Base-by-base conservation (phyloP, 2,888 invertebrate genomes). In the Nymphalis urticae region DNA sequence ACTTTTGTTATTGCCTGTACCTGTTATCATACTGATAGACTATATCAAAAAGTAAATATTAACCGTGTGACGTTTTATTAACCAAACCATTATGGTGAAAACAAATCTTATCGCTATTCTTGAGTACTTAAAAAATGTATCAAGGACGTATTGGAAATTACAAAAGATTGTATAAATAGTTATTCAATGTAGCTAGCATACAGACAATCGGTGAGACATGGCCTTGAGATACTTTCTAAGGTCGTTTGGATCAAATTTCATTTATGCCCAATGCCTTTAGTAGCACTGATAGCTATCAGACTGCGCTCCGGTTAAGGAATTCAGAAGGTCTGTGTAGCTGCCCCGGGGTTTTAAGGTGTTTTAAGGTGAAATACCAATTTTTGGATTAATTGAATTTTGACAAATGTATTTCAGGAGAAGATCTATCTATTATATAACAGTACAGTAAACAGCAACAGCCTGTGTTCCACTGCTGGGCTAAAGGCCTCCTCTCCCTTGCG, bases 31-130 rank as follows among this genome's bases (percentile, higher is more conserved):
- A 63, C 73, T 75, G 76, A 78, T 71, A 60, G 66, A 62, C 66
- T 73, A 87, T 88, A 76, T 77, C 75, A 75, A 74, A 74, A 79
- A 83, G 82, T 80, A 88, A 90, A 90, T 84, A 86, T 87, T 87
- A 81, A 80, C 82, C 67, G 66, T 77, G 75, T 89, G 89, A 88
- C 89, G 87, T 75, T 68, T 69, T 64, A 75, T 75, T 74, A 75
- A 77, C 77, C 76, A 72, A 77, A 78, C 68, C 65, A 65, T 76
- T 77, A 76, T 77, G 75, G 75, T 72, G 77, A 76, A 77, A 78
- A 78, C 75, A 81, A 80, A 78, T 75, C 73, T 77, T 71, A 76
- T 82, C 79, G 78, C 76, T 69, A 70, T 70, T 74, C 70, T 81
- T 69, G 72, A 83, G 80, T 81, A 72, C 53, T 58, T 69, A 63